Percentiles rank a stretch among this genome's conserved stretches.
phyloP scores from a whole-genome alignment of 2,888 invertebrate genomes.

The Calliscelio sp. region DNA sequence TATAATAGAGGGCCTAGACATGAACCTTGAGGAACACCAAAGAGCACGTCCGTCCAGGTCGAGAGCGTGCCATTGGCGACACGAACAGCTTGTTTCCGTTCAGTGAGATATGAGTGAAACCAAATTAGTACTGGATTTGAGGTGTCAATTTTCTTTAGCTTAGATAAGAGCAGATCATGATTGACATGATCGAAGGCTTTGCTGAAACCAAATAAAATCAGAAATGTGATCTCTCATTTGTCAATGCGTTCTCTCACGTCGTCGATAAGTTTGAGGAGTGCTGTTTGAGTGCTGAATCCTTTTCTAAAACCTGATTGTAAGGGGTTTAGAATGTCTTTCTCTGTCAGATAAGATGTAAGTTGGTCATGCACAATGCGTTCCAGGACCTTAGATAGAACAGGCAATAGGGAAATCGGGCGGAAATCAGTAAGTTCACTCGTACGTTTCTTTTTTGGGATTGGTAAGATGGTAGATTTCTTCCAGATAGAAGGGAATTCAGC shows the following conservation, averaged over 20 bases:
- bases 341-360: background rate
- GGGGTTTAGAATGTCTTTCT: background rate
- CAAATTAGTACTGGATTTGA: no score
- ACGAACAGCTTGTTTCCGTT: no score
- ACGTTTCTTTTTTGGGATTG: background rate
- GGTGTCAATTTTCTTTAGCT: no score
- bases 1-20: no score
- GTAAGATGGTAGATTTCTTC: no score
- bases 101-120: no score
- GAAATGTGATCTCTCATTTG: background rate
- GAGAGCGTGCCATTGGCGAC: no score
- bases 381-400: background rate
- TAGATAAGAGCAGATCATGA: background rate
- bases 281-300: background rate
- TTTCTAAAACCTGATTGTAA: background rate
- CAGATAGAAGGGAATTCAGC: no score
- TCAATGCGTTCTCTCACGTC: background rate
- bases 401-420: background rate
- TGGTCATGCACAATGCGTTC: background rate
- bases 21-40: no score
- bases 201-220: background rate
- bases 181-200: background rate
- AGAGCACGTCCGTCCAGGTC: no score
- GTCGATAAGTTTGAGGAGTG: background rate
- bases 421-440: background rate